Evolutionary conservation across 1,140 invertebrate species (phyloP).

Genomic region (Drosophila rufa): DNA sequence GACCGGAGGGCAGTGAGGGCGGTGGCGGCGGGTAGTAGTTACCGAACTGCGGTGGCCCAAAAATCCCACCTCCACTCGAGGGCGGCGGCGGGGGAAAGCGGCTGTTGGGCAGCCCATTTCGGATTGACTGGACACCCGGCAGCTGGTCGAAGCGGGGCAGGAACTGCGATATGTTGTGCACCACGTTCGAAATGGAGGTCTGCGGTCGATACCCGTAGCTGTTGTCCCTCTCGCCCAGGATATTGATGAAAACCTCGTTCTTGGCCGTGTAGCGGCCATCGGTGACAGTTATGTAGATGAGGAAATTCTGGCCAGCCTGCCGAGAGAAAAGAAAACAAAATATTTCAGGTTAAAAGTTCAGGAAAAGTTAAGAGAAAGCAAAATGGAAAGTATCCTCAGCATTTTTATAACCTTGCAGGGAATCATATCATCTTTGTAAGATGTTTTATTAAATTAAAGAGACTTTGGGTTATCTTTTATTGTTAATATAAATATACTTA

Average conservation of each 20-base stretch:
- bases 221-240: conserved; percentile 84
- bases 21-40: conserved; percentile 50
- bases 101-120: conserved; percentile 64
- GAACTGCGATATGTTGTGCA: conserved; percentile 77
- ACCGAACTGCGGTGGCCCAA: conserved; percentile 35
- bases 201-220: conserved; percentile 56
- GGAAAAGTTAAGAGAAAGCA: conserved; percentile 1
- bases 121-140: conserved; percentile 70
- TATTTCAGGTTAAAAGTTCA: conserved; percentile 9
- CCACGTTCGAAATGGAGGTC: conserved; percentile 74
- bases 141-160: conserved; percentile 68
- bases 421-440: neutral
- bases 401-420: conserved; percentile 3
- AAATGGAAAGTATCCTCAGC: neutral
- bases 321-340: conserved; percentile 8
- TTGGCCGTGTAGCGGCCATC: conserved; percentile 89
- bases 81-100: conserved; percentile 49
- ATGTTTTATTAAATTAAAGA: neutral
- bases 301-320: conserved; percentile 89
- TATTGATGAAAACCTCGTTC: conserved; percentile 90
- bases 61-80: conserved; percentile 42
- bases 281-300: conserved; percentile 89
- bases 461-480: neutral
- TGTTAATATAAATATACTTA: neutral
- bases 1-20: neutral